Conservation (phyloP, 2,113 vertebrate species). For the Cacatua alba region DNA sequence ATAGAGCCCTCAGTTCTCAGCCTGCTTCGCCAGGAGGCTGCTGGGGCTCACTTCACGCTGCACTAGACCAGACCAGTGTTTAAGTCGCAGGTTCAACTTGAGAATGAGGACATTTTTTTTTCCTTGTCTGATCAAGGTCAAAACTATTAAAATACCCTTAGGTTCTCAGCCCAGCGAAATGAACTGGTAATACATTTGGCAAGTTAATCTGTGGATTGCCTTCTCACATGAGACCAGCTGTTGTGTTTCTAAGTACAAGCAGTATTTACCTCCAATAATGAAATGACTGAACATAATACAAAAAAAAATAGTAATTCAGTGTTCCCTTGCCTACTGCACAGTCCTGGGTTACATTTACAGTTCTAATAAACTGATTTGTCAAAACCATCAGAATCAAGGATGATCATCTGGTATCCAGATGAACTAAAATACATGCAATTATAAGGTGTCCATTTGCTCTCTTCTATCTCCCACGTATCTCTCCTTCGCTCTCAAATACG, state of each 20-base stretch:
- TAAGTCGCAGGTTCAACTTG: conserved; percentile 44
- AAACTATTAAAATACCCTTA: conserved; percentile 69
- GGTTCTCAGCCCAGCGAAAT: conserved; percentile 67
- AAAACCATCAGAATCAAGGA: conserved; percentile 77
- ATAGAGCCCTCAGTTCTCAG: accelerated
- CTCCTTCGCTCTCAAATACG: conserved; percentile 36
- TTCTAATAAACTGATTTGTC: conserved; percentile 85
- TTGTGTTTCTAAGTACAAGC: conserved; percentile 64
- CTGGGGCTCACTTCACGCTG: neutral
- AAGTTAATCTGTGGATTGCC: conserved; percentile 75
- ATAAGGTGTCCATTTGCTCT: conserved; percentile 75
- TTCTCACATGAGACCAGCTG: conserved; percentile 72
- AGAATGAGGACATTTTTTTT: conserved; percentile 54
- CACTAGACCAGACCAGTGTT: neutral
- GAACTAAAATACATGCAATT: conserved; percentile 78
- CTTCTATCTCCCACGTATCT: conserved; percentile 76
- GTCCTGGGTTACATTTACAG: conserved; percentile 73
- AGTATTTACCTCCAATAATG: conserved; percentile 72
- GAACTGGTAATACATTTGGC: conserved; percentile 71
- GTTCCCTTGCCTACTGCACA: conserved; percentile 58
- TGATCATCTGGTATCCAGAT: conserved; percentile 83
- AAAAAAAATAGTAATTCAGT: conserved; percentile 33
- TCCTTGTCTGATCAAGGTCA: conserved; percentile 68
- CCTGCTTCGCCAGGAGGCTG: neutral
- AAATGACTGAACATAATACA: conserved; percentile 65